phyloP scores from a whole-genome alignment of 2,888 invertebrate species.

The Synergus gifuensis region DNA sequence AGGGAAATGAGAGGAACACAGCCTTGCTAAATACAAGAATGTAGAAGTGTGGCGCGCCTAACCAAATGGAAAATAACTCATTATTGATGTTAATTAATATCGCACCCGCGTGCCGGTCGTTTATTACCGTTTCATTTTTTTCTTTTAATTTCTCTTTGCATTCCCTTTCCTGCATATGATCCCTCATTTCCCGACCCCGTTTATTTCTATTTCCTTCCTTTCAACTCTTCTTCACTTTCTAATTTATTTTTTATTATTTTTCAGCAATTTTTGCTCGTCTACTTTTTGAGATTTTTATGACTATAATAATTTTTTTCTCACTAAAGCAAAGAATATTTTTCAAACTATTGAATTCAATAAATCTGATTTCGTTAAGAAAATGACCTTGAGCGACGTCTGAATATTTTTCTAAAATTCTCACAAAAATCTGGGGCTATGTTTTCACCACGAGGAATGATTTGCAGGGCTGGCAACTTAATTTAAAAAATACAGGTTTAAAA shows the following conservation, averaged over 20 bases:
- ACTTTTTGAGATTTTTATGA: too few relatives aligned
- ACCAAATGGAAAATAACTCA: constrained; percentile 66
- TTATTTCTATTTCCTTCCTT: constrained; percentile 34
- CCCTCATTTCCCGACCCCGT: constrained; percentile 38
- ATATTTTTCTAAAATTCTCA: too few relatives aligned
- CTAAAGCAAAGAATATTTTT: too few relatives aligned
- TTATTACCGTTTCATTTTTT: constrained; percentile 59
- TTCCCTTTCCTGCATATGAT: constrained; percentile 17
- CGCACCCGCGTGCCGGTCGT: constrained; percentile 58
- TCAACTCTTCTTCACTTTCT: constrained; percentile 39
- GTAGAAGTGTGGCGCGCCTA: constrained; percentile 47
- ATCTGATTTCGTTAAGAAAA: too few relatives aligned
- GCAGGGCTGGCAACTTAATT: too few relatives aligned
- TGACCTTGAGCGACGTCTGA: too few relatives aligned
- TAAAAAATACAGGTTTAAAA: too few relatives aligned
- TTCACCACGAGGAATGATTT: background rate
- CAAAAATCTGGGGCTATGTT: constrained; percentile 8
- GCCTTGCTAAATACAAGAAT: background rate
- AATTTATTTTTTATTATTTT: constrained; percentile 30
- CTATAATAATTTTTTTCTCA: too few relatives aligned
- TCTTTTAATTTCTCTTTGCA: constrained; percentile 16
- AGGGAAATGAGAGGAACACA: too few relatives aligned
- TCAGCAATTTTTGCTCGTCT: too few relatives aligned
- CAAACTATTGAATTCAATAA: too few relatives aligned
- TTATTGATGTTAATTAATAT: constrained; percentile 69